Evolutionary conservation across 1,140 invertebrate species (phyloP), one percentile per base, ranked within the genome.

Genomic region (Ostrea denselamellosa): DNA sequence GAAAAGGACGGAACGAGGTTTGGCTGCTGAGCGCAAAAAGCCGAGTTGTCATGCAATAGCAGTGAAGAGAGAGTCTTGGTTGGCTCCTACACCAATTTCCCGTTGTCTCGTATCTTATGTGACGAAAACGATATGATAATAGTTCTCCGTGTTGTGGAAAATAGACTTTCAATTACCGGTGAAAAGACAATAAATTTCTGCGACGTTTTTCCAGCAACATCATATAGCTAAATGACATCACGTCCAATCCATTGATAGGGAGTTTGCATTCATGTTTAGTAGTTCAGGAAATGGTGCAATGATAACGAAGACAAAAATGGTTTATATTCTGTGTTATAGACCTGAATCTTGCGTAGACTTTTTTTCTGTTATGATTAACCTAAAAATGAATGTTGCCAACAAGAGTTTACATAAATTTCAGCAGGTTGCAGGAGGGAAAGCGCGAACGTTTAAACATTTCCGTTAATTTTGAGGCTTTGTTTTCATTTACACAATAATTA

Each of bases 101-200:
- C 28, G 28, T 77, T 77, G 68, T 77, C 68, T 77, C 68, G 28
- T 77, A 77, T 28, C 8, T 77, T 77, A 77, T 77, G 68, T 77
- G 28, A 77, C 28, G 28, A 34, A 77, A 28, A 25, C 68, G 22
- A 77, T 77, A 34, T 2, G 25, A 25, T 77, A 77, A 77, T 34
- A 77, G 68, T 77, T 77, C 28, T 10, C 68, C 28, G 3, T 77
- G 25, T 77, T 25, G 8, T 14, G 68, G 28, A 77, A 34, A 77
- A 77, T 14, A 34, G 22, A 77, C 68, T 77, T 77, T 77, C 68
- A 77, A 77, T 77, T 77, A 77, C 68, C 68, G 68, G 68, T 14
- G 22, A 77, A 77, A 77, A 28, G 25, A 62, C 68, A 28, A 71
- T 71, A 22, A 77, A 9, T 28, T 5, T 77, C 25, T 77, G 8